Evolutionary conservation across 1,140 invertebrate genomes (phyloP).

Genomic region (Pseudomyrmex cubaensis): DNA sequence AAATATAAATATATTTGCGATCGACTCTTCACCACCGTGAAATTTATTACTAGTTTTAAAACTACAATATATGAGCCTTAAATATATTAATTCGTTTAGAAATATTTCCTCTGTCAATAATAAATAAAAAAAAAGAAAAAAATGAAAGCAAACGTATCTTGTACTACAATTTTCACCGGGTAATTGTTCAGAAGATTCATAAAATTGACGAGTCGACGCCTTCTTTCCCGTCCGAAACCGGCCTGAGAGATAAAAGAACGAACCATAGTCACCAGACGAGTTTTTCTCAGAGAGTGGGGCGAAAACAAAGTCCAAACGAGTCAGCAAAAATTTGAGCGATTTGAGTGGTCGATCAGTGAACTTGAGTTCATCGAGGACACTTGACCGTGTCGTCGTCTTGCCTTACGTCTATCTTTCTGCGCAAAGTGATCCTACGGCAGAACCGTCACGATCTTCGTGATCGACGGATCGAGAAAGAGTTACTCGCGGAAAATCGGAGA

Average conservation of each 20-base stretch:
- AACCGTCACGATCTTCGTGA: background rate
- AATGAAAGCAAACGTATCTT: too few relatives aligned
- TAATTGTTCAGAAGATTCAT: background rate
- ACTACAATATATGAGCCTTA: too few relatives aligned
- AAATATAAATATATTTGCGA: too few relatives aligned
- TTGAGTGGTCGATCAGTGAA: constrained; percentile 62
- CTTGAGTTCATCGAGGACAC: constrained; percentile 33
- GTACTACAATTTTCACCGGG: too few relatives aligned
- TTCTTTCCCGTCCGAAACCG: constrained; percentile 20
- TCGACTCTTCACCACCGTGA: too few relatives aligned
- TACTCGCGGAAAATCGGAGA: too few relatives aligned
- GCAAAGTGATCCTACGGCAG: background rate
- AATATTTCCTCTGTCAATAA: too few relatives aligned
- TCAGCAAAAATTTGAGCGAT: constrained; percentile 64
- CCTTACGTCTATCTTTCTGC: background rate
- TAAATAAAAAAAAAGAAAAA: too few relatives aligned
- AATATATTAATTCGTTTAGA: too few relatives aligned
- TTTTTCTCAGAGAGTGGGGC: constrained; percentile 61
- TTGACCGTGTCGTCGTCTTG: constrained; percentile 32
- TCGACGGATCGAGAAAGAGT: background rate
- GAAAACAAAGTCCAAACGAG: constrained; percentile 20
- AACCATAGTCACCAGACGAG: constrained; percentile 22
- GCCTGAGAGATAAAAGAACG: constrained; percentile 8
- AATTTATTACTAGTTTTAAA: too few relatives aligned
- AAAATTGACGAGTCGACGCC: background rate